phyloP scores from a whole-genome alignment of 2,797 vertebrate genomes.

The Phylloscopus collybita region DNA sequence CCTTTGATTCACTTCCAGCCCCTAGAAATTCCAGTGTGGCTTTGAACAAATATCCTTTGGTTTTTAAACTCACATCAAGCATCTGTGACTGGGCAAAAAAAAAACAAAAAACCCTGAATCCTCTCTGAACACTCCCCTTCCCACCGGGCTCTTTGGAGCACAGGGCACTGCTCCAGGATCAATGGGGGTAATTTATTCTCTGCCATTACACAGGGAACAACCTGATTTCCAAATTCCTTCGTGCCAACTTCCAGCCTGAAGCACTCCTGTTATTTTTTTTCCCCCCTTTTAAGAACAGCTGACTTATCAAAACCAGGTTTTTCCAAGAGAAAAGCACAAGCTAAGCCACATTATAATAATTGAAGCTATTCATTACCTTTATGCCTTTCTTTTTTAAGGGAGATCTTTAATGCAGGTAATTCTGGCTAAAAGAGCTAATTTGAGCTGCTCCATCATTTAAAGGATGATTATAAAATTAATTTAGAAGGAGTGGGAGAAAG shows the following conservation, averaged over 20 bases:
- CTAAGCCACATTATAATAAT: constrained; percentile 64
- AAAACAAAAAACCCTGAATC: neutral
- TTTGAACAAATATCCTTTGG: neutral
- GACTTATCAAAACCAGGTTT: constrained; percentile 58
- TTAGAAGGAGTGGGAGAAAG: neutral
- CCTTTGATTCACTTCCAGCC: neutral
- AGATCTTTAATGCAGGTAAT: constrained; percentile 62
- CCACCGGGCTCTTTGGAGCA: neutral
- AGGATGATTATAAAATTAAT: constrained; percentile 49
- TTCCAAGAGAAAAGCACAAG: constrained; percentile 54
- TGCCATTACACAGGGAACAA: neutral
- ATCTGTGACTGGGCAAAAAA: neutral
- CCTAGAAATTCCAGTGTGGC: neutral
- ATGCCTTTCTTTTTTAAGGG: constrained; percentile 38
- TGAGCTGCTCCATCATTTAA: constrained; percentile 44
- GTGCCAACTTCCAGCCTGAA: constrained; percentile 31
- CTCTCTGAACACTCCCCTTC: neutral
- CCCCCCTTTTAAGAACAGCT: constrained; percentile 38
- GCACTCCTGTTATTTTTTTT: neutral
- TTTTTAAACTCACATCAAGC: neutral
- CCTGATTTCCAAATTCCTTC: neutral
- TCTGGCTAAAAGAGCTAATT: constrained; percentile 43
- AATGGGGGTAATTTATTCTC: neutral
- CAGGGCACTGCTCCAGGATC: constrained; percentile 22
- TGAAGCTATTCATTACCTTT: constrained; percentile 70